Base-by-base conservation (phyloP, 2,113 vertebrate genomes). In the Montifringilla adamsi region DNA sequence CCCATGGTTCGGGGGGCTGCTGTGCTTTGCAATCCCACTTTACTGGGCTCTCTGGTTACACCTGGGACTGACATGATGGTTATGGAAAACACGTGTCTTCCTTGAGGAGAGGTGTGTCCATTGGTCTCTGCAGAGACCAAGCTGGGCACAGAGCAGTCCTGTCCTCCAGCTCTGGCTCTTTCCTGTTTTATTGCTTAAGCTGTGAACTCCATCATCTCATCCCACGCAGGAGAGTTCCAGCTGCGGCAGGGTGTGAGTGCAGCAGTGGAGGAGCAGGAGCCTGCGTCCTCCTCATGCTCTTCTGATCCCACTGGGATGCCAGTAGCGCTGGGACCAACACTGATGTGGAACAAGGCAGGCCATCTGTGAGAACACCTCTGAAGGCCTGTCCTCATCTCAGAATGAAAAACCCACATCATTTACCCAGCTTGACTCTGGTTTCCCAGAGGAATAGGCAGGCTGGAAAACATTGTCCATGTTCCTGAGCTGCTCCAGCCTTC, bases 71-170 rank as follows among this genome's bases (percentile, higher is more conserved):
- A 56, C 15, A 4, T 0, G 1, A 46, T 49, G 27, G 26, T 70
- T 55, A 15, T 17, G 41, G 66, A 75, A 91, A 46, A 56, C 9
- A 31, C 1, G 1, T 15, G 28, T 73, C 63, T 62, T 73, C 73
- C n/a, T 33, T 1, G 2, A 37, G 37, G n/a, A 73, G 22, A 49
- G 0, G 0, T 28, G 21, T n/a, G 52, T 24, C 56, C 1, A 0
- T 24, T 33, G 39, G 28, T 72, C 24, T 49, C 43, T 28, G 66
- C 43, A 69, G 87, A 64, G 59, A 49, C 24, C 44, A 37, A 31
- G 62, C 17, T 35, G 21, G 70, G 50, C 23, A 24, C 0, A 46
- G 89, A 84, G 69, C 66, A 53, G 55, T 15, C 50, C 60, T n/a
- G 27, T 16, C 50, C 78, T 76, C 81, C 70, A 55, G 59, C 30